A percentile compares a stretch with the other conserved stretches of the same genome.
phyloP scores from a whole-genome alignment of 1,140 invertebrate species.

The Nixonia krombeini region DNA sequence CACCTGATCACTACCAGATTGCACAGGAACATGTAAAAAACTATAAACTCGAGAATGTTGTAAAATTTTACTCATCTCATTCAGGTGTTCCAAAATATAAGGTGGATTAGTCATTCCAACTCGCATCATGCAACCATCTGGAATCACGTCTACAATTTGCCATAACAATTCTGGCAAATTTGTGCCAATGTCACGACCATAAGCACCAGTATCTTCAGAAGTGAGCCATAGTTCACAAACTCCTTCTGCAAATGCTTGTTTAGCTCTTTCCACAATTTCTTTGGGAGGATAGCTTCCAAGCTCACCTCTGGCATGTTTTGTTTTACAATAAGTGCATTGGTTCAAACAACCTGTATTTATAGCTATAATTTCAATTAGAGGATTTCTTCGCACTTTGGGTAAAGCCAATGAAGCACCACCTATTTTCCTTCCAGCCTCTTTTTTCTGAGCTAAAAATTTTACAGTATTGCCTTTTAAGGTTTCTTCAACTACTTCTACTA shows the following conservation, averaged over 20 bases:
- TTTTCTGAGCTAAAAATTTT: conserved; percentile 86
- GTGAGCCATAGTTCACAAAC: conserved; percentile 99
- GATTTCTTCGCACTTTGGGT: conserved; percentile 96
- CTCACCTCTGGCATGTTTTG: conserved; percentile 96
- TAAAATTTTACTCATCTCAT: conserved; percentile 92
- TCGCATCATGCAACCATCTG: conserved; percentile 88
- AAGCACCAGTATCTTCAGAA: conserved; percentile 98
- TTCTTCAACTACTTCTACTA: conserved; percentile 99
- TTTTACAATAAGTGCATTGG: conserved; percentile 99
- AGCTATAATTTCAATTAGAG: conserved; percentile 97
- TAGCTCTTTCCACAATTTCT: conserved; percentile 84
- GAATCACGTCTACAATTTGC: conserved; percentile 91
- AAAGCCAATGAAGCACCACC: conserved; percentile 89
- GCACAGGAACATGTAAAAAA: conserved; percentile 97
- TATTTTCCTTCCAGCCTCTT: conserved; percentile 82
- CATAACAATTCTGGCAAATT: conserved; percentile 89
- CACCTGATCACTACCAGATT: conserved; percentile 95
- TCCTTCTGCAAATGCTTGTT: conserved; percentile 92
- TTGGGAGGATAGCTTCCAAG: conserved; percentile 93
- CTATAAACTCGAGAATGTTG: conserved; percentile 92
- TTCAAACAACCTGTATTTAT: conserved; percentile 99
- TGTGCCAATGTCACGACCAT: conserved; percentile 93
- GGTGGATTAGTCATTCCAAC: conserved; percentile 99
- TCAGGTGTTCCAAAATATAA: conserved; percentile 95
- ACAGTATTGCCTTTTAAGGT: conserved; percentile 94